Evolutionary conservation across 2,797 vertebrate genomes (phyloP).

Genomic region (Garrulus glandarius): DNA sequence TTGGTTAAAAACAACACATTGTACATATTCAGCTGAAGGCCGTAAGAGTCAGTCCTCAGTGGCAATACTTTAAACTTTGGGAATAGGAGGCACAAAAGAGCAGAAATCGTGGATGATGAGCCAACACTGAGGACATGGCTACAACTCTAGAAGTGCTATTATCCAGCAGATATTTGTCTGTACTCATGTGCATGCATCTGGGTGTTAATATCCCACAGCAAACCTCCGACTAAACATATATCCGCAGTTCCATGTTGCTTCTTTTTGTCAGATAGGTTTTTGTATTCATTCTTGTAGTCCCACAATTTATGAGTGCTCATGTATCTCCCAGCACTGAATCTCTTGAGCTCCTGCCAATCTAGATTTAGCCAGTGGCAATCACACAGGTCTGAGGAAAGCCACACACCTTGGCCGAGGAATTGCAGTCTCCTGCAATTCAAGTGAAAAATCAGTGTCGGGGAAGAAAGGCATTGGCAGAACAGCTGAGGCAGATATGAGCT

Average conservation of each 20-base stretch:
- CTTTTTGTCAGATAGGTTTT: background rate
- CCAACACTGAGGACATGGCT: background rate
- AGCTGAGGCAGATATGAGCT: background rate
- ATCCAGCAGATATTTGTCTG: background rate
- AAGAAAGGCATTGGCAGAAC: conserved; percentile 4
- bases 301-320: background rate
- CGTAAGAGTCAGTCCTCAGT: background rate
- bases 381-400: background rate
- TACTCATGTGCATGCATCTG: background rate
- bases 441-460: background rate
- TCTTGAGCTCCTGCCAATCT: background rate
- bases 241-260: background rate
- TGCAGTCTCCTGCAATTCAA: background rate
- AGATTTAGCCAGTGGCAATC: background rate
- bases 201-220: background rate
- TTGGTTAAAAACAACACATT: background rate
- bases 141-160: background rate
- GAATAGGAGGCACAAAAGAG: background rate
- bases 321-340: background rate
- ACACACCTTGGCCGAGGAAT: background rate
- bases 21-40: background rate
- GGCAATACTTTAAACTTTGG: background rate
- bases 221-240: background rate
- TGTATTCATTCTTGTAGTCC: background rate
- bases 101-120: background rate